Conservation (phyloP, 2,113 vertebrate species). For the Scophthalmus maximus region DNA sequence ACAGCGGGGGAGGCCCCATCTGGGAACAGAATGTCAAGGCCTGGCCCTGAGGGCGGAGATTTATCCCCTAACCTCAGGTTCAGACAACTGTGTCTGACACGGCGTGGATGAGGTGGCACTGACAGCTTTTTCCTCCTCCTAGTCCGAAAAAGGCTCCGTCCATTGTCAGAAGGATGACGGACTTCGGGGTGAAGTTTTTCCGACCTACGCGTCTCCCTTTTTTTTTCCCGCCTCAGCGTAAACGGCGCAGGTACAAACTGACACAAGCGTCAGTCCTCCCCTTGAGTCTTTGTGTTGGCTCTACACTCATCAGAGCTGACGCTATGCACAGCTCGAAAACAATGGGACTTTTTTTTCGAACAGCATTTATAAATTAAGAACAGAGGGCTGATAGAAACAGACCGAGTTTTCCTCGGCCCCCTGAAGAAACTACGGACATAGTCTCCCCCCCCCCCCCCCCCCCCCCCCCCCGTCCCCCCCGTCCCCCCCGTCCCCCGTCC, state of each 20-base stretch:
- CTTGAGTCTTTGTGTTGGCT: not conserved
- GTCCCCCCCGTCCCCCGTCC: too few relatives aligned
- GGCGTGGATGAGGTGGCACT: constrained; percentile 52
- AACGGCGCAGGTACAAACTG: too few relatives aligned
- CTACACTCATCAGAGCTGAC: not conserved
- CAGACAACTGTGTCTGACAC: constrained; percentile 62
- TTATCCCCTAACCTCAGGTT: constrained; percentile 69
- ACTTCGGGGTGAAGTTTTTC: constrained; percentile 65
- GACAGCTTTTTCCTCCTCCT: constrained; percentile 56
- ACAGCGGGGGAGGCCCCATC: constrained; percentile 68
- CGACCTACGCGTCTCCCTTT: constrained; percentile 18
- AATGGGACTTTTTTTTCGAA: constrained; percentile 1
- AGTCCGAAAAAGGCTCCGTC: constrained; percentile 49
- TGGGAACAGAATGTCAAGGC: constrained; percentile 77
- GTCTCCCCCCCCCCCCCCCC: not conserved
- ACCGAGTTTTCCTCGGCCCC: constrained; percentile 1
- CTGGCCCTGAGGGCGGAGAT: constrained; percentile 59
- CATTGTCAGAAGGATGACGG: constrained; percentile 45
- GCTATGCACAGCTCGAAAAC: not conserved
- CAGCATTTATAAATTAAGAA: constrained; percentile 35
- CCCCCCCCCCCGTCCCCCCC: constrained; percentile 25
- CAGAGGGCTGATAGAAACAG: constrained; percentile 41
- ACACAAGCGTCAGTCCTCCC: not conserved
- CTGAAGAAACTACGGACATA: not conserved
- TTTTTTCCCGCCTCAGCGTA: too few relatives aligned